phyloP scores from a whole-genome alignment of 2,888 invertebrate species.

The Hipparchia sbordonii region DNA sequence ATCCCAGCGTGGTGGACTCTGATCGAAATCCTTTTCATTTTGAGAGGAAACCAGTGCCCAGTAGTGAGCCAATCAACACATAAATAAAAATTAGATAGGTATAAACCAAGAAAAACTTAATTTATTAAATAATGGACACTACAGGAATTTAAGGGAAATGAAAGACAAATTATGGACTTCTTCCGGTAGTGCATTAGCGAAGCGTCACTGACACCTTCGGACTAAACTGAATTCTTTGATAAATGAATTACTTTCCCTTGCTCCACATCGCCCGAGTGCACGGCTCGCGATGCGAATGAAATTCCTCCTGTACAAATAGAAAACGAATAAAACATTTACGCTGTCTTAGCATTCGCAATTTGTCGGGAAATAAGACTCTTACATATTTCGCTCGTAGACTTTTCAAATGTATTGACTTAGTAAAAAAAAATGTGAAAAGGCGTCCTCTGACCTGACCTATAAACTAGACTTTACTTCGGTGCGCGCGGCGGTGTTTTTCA shows the following conservation, averaged over 20 bases:
- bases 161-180: conserved; percentile 19
- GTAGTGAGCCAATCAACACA: too few species aligned
- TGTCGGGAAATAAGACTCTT: conserved; percentile 14
- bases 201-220: conserved; percentile 55
- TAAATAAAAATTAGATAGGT: too few species aligned
- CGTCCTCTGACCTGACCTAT: neutral
- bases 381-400: conserved; percentile 17
- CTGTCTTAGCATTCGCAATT: conserved; percentile 29
- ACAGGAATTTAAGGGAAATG: conserved; percentile 6
- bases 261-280: conserved; percentile 38
- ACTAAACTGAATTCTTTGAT: conserved; percentile 50
- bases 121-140: conserved; percentile 1
- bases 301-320: conserved; percentile 52
- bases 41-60: too few species aligned
- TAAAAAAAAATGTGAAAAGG: neutral
- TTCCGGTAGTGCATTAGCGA: conserved; percentile 33
- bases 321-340: conserved; percentile 39
- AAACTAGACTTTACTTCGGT: neutral
- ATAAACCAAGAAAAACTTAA: neutral
- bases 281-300: conserved; percentile 47
- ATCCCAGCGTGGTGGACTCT: too few species aligned
- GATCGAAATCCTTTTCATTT: too few species aligned
- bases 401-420: conserved; percentile 22
- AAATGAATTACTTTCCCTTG: conserved; percentile 58
- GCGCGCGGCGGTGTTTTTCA: neutral